Evolutionary conservation across 2,113 vertebrate species (phyloP), one percentile per base, ranked within the genome.

Genomic region (Neogobius melanostomus): DNA sequence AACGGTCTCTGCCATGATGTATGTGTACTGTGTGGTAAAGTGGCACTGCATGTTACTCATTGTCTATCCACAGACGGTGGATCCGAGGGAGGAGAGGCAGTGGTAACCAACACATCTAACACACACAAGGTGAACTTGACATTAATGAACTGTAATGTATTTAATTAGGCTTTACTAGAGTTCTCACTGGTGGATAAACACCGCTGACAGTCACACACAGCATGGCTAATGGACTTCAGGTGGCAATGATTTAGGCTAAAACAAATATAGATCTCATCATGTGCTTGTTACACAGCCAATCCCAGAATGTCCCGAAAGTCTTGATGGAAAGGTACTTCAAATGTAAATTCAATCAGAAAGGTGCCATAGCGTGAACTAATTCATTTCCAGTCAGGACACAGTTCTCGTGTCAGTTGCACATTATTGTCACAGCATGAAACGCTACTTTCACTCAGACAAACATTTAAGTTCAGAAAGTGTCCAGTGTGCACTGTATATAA

Each of bases 361-460:
- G 73, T 71, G 74, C 78, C 64, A 59, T 8, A 43, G 74, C 52
- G 61, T 45, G 7, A 64, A 77, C 50, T 45, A 69, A 68, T 48
- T 57, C 47, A 60, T 81, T 78, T 66, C 53, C 74, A 80, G 64
- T 86, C 46, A 72, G 80, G 69, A 81, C 78, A 84, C 76, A 47
- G 56, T 68, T 72, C 81, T 63, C 81, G 75, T 85, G 69, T 65
- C 75, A 81, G 78, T 82, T 76, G 52, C 80, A 85, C 85, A 82
- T 82, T 79, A 79, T 79, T 68, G 84, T 87, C 84, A 87, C 85
- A 90, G 83, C 86, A 87, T 79, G 79, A 84, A 82, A 71, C 71
- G 84, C 74, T 60, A 81, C 74, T 59, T 70, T 63, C 71, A 61
- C 64, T 80, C 77, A 42, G 77, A 82, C 81, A 93, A 91, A 93